Evolutionary conservation across 2,797 vertebrate species (phyloP).

Genomic region (Vultur gryphus): DNA sequence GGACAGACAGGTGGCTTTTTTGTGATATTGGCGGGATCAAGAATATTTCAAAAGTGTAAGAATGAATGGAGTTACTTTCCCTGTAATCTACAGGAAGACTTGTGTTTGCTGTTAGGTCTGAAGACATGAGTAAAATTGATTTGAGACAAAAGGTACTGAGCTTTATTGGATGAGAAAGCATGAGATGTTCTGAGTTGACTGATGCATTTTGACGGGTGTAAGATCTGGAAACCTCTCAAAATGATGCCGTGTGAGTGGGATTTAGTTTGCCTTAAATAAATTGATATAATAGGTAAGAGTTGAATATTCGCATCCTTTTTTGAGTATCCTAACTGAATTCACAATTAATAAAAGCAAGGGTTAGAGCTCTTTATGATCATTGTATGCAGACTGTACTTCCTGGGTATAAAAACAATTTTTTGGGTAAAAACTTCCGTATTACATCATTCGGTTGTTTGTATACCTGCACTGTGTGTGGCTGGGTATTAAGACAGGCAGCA

Average conservation of each 20-base stretch:
- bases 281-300: not conserved
- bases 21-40: not conserved
- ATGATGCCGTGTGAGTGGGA: rapidly evolving
- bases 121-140: not conserved
- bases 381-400: not conserved
- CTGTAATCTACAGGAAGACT: not conserved
- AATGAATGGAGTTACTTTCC: not conserved
- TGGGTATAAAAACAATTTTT: not conserved
- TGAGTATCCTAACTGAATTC: not conserved
- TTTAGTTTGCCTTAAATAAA: not conserved
- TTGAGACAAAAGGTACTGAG: not conserved
- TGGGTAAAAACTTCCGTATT: not conserved
- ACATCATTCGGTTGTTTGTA: not conserved
- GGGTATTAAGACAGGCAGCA: not conserved
- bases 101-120: not conserved
- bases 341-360: not conserved
- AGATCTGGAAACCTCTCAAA: not conserved
- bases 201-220: not conserved
- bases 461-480: not conserved
- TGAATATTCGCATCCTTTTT: not conserved
- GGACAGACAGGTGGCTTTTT: not conserved
- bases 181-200: not conserved
- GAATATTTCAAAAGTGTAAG: not conserved
- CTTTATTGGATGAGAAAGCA: not conserved
- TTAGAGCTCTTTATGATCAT: not conserved